Percentiles rank a stretch among this genome's conserved stretches.
These are phyloP conservation scores for Antechinus flavipes DNA, from an alignment of 2,113 vertebrate species.

Conservation along the genomic window DNA sequence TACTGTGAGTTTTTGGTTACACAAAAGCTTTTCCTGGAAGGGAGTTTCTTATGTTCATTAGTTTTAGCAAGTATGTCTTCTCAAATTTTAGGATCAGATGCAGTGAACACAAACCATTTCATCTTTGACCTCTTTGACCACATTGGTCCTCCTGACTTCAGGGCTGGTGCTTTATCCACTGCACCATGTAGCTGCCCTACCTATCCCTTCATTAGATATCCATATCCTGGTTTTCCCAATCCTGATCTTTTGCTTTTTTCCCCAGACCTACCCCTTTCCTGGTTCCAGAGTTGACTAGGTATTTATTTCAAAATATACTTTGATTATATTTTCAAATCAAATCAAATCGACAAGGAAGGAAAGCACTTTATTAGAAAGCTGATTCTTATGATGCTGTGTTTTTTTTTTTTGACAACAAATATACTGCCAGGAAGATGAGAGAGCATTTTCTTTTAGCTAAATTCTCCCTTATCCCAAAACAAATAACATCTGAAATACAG, in stretches of 20 bases:
- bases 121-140: not conserved
- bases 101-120: not conserved
- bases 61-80: not conserved
- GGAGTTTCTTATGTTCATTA: not conserved
- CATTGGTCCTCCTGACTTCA: no score
- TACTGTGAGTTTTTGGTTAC: not conserved
- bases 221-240: not conserved
- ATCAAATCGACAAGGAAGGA: not conserved
- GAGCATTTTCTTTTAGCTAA: not conserved
- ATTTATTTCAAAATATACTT: not conserved
- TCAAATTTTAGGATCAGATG: not conserved
- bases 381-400: not conserved
- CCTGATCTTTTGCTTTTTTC: not conserved
- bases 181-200: no score
- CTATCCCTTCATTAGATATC: not conserved
- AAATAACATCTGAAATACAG: not conserved
- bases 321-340: not conserved
- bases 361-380: not conserved
- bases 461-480: not conserved
- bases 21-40: not conserved
- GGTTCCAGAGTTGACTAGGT: not conserved
- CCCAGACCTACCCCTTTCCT: not conserved
- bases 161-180: no score
- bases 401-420: not conserved
- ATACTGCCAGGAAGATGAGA: not conserved